Base-by-base conservation (phyloP, 2,797 vertebrate species). In the Myiotriccus ornatus region DNA sequence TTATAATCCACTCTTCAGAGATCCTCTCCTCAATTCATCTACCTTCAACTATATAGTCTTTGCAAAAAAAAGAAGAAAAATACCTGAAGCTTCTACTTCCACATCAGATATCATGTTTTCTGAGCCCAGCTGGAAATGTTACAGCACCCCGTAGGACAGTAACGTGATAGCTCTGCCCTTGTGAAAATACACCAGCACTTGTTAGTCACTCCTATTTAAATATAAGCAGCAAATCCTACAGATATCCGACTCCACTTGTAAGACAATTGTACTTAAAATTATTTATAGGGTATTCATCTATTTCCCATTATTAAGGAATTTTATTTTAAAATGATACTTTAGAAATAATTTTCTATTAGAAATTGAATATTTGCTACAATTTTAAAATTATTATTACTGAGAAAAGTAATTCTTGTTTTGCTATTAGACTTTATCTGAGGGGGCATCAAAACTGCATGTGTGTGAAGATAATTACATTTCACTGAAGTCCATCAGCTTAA, bases 221-320 rank as follows among this genome's bases (percentile, higher is more conserved):
- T 39, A 87, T 12, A 59, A 87, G 77, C 9, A 94, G 60, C 46
- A 95, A 95, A 91, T 59, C 79, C 75, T 41, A 53, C 60, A 83
- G 71, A 41, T n/a, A 69, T 39, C 34, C 37, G 63, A 83, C 59
- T 77, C 57, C 49, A 7, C 50, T 41, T 63, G 20, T 32, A 44
- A 62, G 60, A 63, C 49, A 92, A 69, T 2, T 65, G 3, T 47
- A 62, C 19, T 23, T n/a, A 23, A 35, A 55, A 49, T 67, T 76
- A 69, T n/a, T 78, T 81, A 49, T 1, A 84, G 10, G 44, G 21
- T 44, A 57, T 28, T 84, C 55, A 85, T 47, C 30, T 24, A 39
- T 39, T 64, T 57, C 27, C 55, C 2, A 13, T 22, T 47, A 27
- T 23, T 15, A 78, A 80, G 32, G 30, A 20, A 84, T 79, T 70